These are phyloP conservation scores for Mirounga angustirostris DNA, from an alignment of 2,113 vertebrate species.

Conservation along the genomic window DNA sequence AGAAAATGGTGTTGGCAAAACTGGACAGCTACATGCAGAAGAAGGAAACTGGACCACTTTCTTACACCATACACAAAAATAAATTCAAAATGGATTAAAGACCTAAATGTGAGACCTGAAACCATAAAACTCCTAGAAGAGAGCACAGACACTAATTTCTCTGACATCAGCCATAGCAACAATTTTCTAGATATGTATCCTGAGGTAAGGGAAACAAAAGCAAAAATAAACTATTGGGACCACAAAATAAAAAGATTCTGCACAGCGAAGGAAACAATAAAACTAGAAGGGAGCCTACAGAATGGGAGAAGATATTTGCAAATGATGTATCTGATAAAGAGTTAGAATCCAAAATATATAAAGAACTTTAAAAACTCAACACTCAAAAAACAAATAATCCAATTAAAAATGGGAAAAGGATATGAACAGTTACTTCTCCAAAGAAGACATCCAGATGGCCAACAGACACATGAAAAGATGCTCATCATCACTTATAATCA, in stretches of 20 bases:
- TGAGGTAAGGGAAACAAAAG: neutral
- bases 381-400: neutral
- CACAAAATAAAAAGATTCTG: neutral
- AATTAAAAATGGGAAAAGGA: neutral
- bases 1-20: neutral
- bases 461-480: neutral
- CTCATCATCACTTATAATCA: neutral
- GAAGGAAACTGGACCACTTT: neutral
- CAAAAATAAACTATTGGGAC: neutral
- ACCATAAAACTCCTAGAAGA: neutral
- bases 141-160: neutral
- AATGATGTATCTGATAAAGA: neutral
- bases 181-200: neutral
- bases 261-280: neutral
- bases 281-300: neutral
- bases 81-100: neutral
- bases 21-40: neutral
- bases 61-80: neutral
- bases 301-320: neutral
- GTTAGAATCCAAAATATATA: neutral
- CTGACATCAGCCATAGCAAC: neutral
- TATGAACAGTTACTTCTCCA: neutral
- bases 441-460: neutral
- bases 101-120: neutral
- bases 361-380: neutral